Evolutionary conservation across 2,113 vertebrate genomes (phyloP).

Genomic region (Rhipidura dahli): DNA sequence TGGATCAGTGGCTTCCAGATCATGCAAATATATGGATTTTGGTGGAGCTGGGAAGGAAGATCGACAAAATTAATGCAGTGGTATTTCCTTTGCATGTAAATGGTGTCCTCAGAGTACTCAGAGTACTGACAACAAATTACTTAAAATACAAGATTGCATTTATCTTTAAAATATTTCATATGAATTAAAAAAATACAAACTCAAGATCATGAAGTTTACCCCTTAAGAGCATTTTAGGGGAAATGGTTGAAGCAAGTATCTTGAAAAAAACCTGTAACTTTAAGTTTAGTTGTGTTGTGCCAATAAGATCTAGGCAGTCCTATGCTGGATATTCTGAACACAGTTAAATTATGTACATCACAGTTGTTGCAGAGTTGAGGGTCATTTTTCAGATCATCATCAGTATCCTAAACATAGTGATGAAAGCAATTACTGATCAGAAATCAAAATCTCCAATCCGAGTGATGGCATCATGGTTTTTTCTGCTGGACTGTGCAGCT

Average conservation of each 20-base stretch:
- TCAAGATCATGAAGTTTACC: not conserved
- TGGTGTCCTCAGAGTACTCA: not conserved
- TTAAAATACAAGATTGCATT: not conserved
- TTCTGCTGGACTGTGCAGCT: not conserved
- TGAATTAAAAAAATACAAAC: not conserved
- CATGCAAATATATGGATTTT: constrained; percentile 45
- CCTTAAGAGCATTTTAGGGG: not conserved
- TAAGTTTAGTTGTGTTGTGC: not conserved
- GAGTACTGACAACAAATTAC: not conserved
- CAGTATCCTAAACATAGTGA: not conserved
- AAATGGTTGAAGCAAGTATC: not conserved
- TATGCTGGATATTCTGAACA: not conserved
- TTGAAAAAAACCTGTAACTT: not conserved
- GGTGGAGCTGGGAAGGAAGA: constrained; percentile 26
- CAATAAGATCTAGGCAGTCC: not conserved
- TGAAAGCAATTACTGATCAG: not conserved
- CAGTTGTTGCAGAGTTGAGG: not conserved
- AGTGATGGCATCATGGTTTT: not conserved
- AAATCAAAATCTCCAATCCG: not conserved
- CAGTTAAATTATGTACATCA: not conserved
- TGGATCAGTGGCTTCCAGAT: constrained; percentile 12
- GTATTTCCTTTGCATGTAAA: constrained; percentile 21
- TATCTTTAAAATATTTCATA: not conserved
- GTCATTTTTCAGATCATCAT: not conserved
- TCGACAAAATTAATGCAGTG: not conserved